phyloP scores from a whole-genome alignment of 1,140 invertebrate genomes.

The Leucophenga varia region DNA sequence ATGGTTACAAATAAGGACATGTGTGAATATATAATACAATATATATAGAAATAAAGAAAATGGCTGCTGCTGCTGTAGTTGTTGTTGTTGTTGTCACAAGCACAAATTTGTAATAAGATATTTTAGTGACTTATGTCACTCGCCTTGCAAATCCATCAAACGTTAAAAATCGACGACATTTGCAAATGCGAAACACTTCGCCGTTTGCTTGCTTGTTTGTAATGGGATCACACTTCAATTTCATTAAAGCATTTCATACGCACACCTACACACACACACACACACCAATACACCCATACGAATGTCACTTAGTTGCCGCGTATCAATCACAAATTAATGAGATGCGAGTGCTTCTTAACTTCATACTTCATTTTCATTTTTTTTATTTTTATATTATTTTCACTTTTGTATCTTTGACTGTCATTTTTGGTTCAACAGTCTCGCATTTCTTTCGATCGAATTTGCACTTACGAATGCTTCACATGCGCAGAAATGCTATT shows the following conservation, averaged over 20 bases:
- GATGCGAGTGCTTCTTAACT: slow-evolving; percentile 55
- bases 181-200: slow-evolving; percentile 16
- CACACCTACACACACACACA: slow-evolving; percentile 40
- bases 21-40: too few species aligned
- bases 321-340: slow-evolving; percentile 56
- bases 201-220: slow-evolving; percentile 45
- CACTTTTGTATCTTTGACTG: too few species aligned
- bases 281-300: not conserved
- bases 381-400: slow-evolving; percentile 2
- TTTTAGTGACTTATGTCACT: slow-evolving; percentile 54
- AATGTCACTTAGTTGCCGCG: slow-evolving; percentile 28
- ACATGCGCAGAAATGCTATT: slow-evolving; percentile 48
- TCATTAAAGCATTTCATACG: slow-evolving; percentile 54
- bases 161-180: slow-evolving; percentile 14
- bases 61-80: slow-evolving; percentile 44
- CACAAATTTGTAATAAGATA: slow-evolving; percentile 49
- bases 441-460: slow-evolving; percentile 28
- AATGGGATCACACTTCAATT: slow-evolving; percentile 54
- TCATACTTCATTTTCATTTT: slow-evolving; percentile 11
- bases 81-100: too few species aligned
- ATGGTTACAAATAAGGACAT: too few species aligned
- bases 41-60: slow-evolving; percentile 45
- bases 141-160: slow-evolving; percentile 52
- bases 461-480: slow-evolving; percentile 32
- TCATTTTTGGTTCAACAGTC: too few species aligned